phyloP scores from a whole-genome alignment of 2,797 vertebrate genomes.

The Pseudotriccus pelzelni region DNA sequence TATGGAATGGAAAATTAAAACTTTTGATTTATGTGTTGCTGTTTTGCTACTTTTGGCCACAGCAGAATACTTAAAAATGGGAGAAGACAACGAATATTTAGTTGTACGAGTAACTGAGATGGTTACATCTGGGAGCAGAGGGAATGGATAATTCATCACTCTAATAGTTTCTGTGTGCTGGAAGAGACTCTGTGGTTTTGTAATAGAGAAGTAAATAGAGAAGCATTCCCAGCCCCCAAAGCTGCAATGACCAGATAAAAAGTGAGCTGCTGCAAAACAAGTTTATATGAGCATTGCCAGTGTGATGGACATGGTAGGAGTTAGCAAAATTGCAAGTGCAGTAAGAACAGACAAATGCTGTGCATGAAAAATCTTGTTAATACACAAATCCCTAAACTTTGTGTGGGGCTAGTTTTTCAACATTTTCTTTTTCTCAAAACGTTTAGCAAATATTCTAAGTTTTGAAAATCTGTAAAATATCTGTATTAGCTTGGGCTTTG shows the following conservation, averaged over 20 bases:
- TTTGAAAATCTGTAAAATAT: background rate
- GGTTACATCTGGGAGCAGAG: slow-evolving; percentile 15
- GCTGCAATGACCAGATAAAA: slow-evolving; percentile 20
- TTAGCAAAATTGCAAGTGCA: background rate
- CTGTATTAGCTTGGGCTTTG: background rate
- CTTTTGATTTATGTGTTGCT: slow-evolving; percentile 41
- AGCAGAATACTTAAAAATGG: background rate
- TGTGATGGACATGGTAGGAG: background rate
- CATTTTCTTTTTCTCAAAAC: background rate
- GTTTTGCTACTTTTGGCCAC: slow-evolving; percentile 28
- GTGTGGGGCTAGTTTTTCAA: background rate
- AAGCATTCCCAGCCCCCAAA: background rate
- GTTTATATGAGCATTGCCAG: background rate
- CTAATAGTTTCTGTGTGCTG: background rate
- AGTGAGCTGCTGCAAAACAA: background rate
- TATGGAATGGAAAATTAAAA: slow-evolving; percentile 42
- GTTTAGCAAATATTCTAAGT: background rate
- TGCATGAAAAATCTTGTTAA: background rate
- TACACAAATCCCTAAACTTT: background rate
- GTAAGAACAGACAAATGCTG: background rate
- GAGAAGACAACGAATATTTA: slow-evolving; percentile 37
- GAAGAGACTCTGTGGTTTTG: background rate
- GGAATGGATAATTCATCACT: slow-evolving; percentile 26
- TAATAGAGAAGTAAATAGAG: slow-evolving; percentile 24
- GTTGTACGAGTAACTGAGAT: background rate